A percentile compares a stretch with the other conserved stretches of the same genome.
phyloP scores from a whole-genome alignment of 2,113 vertebrate genomes.

The Phoxinus phoxinus region DNA sequence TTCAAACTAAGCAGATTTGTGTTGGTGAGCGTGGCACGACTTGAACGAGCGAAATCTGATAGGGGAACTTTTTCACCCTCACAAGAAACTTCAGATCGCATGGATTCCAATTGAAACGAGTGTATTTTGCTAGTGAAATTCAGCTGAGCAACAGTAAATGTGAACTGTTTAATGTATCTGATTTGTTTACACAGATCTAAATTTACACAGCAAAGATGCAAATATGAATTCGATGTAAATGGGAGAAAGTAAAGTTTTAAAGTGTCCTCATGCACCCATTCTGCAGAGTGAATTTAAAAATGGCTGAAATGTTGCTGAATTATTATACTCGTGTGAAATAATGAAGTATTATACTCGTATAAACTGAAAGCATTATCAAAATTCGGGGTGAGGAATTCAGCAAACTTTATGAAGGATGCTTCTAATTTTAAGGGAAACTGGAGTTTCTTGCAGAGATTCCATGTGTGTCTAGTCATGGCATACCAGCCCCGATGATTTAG shows the following conservation, averaged over 20 bases:
- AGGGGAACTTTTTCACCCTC: not conserved
- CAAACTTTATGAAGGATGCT: not conserved
- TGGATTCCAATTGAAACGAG: not conserved
- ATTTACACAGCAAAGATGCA: not conserved
- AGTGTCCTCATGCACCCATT: not conserved
- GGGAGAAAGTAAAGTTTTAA: not conserved
- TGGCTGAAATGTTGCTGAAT: too few species aligned
- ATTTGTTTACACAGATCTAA: not conserved
- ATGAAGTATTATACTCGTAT: not conserved
- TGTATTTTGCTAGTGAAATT: not conserved
- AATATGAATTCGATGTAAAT: not conserved
- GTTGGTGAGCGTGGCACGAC: not conserved
- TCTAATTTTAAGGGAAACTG: not conserved
- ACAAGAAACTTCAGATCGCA: rapidly evolving
- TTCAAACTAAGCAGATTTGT: too few species aligned
- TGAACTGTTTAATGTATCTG: not conserved
- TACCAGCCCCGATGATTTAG: constrained; percentile 38
- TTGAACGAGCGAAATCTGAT: not conserved
- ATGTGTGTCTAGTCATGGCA: constrained; percentile 23
- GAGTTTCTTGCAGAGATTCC: not conserved
- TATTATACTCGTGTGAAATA: not conserved
- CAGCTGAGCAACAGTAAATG: too few species aligned
- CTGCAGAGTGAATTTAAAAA: not conserved
- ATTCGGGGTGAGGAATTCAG: not conserved
- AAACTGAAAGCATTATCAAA: not conserved